Percentiles rank a stretch among this genome's conserved stretches.
phyloP scores from a whole-genome alignment of 1,140 invertebrate genomes.

The Odontomachus brunneus region DNA sequence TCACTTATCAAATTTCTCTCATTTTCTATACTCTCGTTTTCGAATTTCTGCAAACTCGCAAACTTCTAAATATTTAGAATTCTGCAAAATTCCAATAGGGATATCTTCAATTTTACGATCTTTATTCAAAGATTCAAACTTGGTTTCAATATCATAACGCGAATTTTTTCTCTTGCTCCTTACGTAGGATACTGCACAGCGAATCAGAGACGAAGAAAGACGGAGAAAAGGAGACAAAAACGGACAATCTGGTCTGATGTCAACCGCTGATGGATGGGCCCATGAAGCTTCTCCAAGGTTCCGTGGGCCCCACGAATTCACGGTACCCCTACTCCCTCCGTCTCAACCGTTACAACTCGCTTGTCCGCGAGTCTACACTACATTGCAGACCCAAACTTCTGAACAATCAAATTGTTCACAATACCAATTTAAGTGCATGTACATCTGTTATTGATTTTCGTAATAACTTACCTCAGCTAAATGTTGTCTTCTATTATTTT shows the following conservation, averaged over 20 bases:
- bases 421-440: not conserved
- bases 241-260: conserved; percentile 78
- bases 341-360: conserved; percentile 28
- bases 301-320: conserved; percentile 72
- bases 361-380: not conserved
- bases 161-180: conserved; percentile 63
- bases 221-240: conserved; percentile 75
- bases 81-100: too few species aligned
- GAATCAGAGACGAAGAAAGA: conserved; percentile 73
- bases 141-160: not conserved
- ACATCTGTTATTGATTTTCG: too few species aligned
- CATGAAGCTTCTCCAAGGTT: conserved; percentile 72
- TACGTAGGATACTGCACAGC: conserved; percentile 63
- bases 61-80: too few species aligned
- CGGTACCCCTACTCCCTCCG: conserved; percentile 13
- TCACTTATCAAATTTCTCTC: too few species aligned
- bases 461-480: too few species aligned
- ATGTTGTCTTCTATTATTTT: too few species aligned
- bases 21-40: too few species aligned
- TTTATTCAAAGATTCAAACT: not conserved
- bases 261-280: conserved; percentile 82
- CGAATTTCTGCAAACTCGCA: too few species aligned
- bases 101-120: not conserved
- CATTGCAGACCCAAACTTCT: not conserved
- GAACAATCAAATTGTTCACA: not conserved